Evolutionary conservation across 35 echinoderm and acorn worm species (phyloP), one percentile per base, ranked within the genome.

Genomic region (Eucidaris tribuloides): DNA sequence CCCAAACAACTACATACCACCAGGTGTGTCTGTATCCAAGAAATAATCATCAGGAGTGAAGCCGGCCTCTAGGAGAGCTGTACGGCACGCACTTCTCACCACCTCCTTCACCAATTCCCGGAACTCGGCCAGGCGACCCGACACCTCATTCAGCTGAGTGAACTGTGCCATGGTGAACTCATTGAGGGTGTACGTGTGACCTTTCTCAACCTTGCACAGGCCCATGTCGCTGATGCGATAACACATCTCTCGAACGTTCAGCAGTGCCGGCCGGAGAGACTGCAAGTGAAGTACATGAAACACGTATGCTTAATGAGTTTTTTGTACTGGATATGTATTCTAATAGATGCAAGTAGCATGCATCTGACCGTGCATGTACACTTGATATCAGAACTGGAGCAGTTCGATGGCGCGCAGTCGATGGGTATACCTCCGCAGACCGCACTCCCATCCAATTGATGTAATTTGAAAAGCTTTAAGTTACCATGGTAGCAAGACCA

Each of bases 171-270:
- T 62, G 29, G 80, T 98, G 71, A 98, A 98, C 1, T 89, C 82
- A 57, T 83, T 70, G 46, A 98, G 83, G 18, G 95, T 84, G 65
- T 98, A 98, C 3, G 95, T 93, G 48, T 81, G 82, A 38, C 90
- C 95, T 64, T 98, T 98, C 65, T 98, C 95, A 15, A 98, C 95
- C 58, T 91, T 92, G 66, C 95, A 98, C 2, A 98, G 78, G 37
- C 94, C 95, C 95, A 93, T 93, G 48, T 98, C 95, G 79, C 95
- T 98, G 87, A 98, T 98, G 15, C 95, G 76, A 50, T 98, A 98
- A 61, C 95, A 98, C 95, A 98, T 98, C 85, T 98, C 95, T 57
- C 95, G 52, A 0, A 98, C 95, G 76, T 98, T 98, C 78, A 98
- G 77, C 4, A 98, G 77, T 23, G 95, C 95, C 60, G 95, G 95